phyloP scores from a whole-genome alignment of 2,113 vertebrate genomes.

The Probosciger aterrimus region DNA sequence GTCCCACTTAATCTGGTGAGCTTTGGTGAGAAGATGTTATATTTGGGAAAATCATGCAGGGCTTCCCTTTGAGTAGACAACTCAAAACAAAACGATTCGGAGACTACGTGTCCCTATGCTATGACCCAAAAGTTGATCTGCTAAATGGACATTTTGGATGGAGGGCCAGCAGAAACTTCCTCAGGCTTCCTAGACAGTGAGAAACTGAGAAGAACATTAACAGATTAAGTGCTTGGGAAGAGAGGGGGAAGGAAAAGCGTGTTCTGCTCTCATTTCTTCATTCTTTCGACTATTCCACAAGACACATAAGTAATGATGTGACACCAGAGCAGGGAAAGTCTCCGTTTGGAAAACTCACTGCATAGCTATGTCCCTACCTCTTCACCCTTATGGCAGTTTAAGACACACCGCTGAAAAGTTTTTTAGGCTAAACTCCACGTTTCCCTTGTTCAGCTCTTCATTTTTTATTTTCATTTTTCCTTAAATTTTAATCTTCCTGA shows the following conservation, averaged over 20 bases:
- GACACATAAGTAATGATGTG: not conserved
- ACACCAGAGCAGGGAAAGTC: not conserved
- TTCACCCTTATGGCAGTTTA: not conserved
- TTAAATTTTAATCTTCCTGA: not conserved
- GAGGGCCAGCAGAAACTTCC: not conserved
- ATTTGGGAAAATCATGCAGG: not conserved
- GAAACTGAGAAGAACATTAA: not conserved
- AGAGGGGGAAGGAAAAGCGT: not conserved
- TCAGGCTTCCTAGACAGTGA: not conserved
- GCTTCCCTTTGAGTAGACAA: not conserved
- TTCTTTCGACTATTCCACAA: not conserved
- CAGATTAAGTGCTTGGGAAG: not conserved
- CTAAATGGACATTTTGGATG: not conserved
- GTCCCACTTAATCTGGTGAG: not conserved
- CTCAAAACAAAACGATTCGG: not conserved
- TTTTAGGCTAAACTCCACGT: not conserved
- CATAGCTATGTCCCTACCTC: not conserved
- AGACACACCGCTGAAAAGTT: not conserved
- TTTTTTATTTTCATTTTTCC: too few relatives aligned
- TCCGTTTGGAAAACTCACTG: rapidly evolving
- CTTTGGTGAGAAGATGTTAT: not conserved
- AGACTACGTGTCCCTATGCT: not conserved
- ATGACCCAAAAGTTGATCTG: not conserved
- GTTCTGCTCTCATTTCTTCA: not conserved
- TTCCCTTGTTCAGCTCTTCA: rapidly evolving